Percentiles rank a stretch among this genome's conserved stretches.
These are phyloP conservation scores for Scaptomyza hsui DNA, from an alignment of 1,140 invertebrate species.

Conservation along the genomic window DNA sequence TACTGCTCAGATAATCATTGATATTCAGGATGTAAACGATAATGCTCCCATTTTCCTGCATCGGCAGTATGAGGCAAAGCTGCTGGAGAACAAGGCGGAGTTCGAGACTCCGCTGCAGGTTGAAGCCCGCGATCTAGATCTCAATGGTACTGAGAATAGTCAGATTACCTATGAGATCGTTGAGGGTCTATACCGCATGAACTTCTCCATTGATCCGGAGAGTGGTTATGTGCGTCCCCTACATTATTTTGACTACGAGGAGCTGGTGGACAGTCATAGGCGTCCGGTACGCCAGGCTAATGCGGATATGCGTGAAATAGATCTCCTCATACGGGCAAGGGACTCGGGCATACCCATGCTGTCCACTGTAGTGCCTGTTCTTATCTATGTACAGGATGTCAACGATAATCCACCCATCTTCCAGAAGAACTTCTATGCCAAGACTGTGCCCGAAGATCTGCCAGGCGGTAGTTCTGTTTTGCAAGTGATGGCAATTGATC, in stretches of 20 bases:
- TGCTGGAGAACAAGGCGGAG: slow-evolving; percentile 91
- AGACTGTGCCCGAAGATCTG: slow-evolving; percentile 92
- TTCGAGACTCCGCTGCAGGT: slow-evolving; percentile 91
- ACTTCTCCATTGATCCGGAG: slow-evolving; percentile 92
- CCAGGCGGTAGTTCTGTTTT: slow-evolving; percentile 91
- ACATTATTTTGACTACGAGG: slow-evolving; percentile 92
- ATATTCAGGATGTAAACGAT: slow-evolving; percentile 95
- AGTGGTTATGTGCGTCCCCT: slow-evolving; percentile 89
- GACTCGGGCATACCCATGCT: slow-evolving; percentile 92
- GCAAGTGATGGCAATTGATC: slow-evolving; percentile 92
- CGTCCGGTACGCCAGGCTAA: slow-evolving; percentile 71
- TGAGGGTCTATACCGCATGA: slow-evolving; percentile 89
- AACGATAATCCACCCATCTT: slow-evolving; percentile 95
- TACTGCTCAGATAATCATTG: slow-evolving; percentile 93
- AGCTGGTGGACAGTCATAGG: slow-evolving; percentile 80
- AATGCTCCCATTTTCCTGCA: slow-evolving; percentile 93
- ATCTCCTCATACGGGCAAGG: slow-evolving; percentile 90
- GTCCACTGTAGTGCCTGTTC: slow-evolving; percentile 89
- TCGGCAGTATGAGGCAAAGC: slow-evolving; percentile 91
- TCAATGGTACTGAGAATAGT: slow-evolving; percentile 94
- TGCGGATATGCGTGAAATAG: slow-evolving; percentile 88
- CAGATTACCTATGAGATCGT: slow-evolving; percentile 93
- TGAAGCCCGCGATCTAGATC: slow-evolving; percentile 93
- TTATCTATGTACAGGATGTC: slow-evolving; percentile 93
- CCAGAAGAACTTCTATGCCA: slow-evolving; percentile 89